These are phyloP conservation scores for Hestina assimilis DNA, from an alignment of 1,140 invertebrate species.

Conservation along the genomic window DNA sequence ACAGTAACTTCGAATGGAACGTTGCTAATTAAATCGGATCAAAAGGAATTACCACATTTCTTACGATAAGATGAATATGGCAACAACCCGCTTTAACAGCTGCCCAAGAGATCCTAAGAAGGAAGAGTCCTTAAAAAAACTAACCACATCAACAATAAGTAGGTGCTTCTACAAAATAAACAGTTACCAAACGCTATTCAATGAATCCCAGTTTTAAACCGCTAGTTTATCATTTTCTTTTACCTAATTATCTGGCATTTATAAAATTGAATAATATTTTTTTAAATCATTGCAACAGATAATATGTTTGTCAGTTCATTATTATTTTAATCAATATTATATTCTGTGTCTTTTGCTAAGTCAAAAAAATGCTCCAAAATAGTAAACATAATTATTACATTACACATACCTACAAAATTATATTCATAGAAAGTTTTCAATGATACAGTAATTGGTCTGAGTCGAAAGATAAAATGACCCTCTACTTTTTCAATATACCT, in stretches of 20 bases:
- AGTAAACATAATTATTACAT: too few species aligned
- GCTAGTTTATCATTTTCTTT: too few species aligned
- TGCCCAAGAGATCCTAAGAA: conserved; percentile 33
- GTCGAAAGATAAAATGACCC: not conserved
- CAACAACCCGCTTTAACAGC: conserved; percentile 36
- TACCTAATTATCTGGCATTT: too few species aligned
- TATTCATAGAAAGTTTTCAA: too few species aligned
- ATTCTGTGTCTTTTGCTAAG: too few species aligned
- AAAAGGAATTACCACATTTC: conserved; percentile 45
- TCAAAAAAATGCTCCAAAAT: too few species aligned
- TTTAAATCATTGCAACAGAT: too few species aligned
- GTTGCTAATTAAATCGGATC: conserved; percentile 48
- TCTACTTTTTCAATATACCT: not conserved
- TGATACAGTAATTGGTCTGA: too few species aligned
- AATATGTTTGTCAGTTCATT: too few species aligned
- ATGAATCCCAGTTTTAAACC: conserved; percentile 3
- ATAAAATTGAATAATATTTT: too few species aligned
- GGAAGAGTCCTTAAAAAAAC: conserved; percentile 39
- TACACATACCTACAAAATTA: too few species aligned
- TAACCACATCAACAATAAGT: conserved; percentile 39
- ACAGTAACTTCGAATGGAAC: conserved; percentile 37
- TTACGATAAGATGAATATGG: conserved; percentile 43
- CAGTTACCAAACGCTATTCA: conserved; percentile 44
- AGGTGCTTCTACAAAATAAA: conserved; percentile 59
- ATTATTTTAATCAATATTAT: too few species aligned